Conservation (phyloP, 2,113 vertebrate genomes). For the Colinus virginianus region DNA sequence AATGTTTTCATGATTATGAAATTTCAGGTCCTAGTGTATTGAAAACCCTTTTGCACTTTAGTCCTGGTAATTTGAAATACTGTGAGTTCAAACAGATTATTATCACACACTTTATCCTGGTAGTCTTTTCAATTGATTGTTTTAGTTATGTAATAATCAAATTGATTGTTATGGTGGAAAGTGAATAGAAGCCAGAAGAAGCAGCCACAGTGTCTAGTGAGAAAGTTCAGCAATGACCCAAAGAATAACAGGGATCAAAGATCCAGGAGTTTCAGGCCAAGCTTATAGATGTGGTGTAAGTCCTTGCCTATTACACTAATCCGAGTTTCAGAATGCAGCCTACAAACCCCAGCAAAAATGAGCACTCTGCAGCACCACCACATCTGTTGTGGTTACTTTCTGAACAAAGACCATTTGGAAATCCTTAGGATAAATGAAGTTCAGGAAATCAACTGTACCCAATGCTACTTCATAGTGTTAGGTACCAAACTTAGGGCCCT, state of each 20-base stretch:
- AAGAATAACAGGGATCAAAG: neutral
- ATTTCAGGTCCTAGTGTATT: neutral
- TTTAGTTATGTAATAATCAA: neutral
- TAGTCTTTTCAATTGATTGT: neutral
- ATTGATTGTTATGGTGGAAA: neutral
- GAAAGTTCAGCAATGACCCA: neutral
- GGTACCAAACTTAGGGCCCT: neutral
- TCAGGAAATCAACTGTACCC: neutral
- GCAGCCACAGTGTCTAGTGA: neutral
- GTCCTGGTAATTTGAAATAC: neutral
- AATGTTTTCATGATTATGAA: neutral
- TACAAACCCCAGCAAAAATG: neutral
- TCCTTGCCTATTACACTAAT: neutral
- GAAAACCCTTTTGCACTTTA: neutral
- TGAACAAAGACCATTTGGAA: neutral
- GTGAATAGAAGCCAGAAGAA: neutral
- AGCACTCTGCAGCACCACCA: neutral
- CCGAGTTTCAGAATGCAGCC: neutral
- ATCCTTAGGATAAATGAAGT: neutral
- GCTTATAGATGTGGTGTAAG: neutral
- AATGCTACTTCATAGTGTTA: neutral
- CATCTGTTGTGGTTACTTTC: neutral
- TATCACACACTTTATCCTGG: neutral
- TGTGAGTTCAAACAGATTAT: neutral
- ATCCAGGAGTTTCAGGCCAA: neutral